Evolutionary conservation across 1,140 invertebrate genomes (phyloP), one percentile per base, ranked within the genome.

Genomic region (Whitmania pigra): DNA sequence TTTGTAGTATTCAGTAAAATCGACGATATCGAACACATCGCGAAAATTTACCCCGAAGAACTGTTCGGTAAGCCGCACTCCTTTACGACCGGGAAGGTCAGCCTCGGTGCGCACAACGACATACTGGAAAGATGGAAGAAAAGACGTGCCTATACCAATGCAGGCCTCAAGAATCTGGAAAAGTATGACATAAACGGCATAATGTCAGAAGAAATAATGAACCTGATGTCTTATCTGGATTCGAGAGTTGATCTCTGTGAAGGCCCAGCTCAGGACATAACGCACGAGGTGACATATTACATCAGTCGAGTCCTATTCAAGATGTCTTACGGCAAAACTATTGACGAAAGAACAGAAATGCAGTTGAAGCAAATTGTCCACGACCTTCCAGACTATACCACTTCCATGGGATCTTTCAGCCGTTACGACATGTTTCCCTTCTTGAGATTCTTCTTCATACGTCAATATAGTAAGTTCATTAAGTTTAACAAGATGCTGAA

Each of bases 101-200:
- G 29, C 11, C 20, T 36, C 22, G 67, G 67, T 36, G 67, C 67
- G 7, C 67, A 68, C 67, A 68, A 68, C 67, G 67, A 68, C 67
- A 68, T 68, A 2, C 67, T 68, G 67, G 20, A 68, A n/a, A 29
- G 67, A 5, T 68, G 67, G 67, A 68, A 68, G 67, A 27, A 36
- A 40, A 29, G 67, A 68, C 67, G 67, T 9, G 67, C 67, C 67
- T 68, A 68, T 25, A 68, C 67, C 29, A 68, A 68, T 40, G 67
- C 67, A 9, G 67, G 67, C 18, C 67, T 68, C 29, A 68, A 68
- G 67, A 29, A 68, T 20, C 67, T 68, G 22, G 67, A 68, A 17
- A 27, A 40, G 20, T 68, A 68, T 36, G 20, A 18, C 67, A 36
- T 36, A 25, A 68, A 27, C 11, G 67, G 36, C 67, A 36, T 31